A percentile compares a stretch with the other conserved stretches of the same genome.
These are phyloP conservation scores for Thalpophila matura DNA, from an alignment of 2,888 invertebrate species.

Conservation along the genomic window DNA sequence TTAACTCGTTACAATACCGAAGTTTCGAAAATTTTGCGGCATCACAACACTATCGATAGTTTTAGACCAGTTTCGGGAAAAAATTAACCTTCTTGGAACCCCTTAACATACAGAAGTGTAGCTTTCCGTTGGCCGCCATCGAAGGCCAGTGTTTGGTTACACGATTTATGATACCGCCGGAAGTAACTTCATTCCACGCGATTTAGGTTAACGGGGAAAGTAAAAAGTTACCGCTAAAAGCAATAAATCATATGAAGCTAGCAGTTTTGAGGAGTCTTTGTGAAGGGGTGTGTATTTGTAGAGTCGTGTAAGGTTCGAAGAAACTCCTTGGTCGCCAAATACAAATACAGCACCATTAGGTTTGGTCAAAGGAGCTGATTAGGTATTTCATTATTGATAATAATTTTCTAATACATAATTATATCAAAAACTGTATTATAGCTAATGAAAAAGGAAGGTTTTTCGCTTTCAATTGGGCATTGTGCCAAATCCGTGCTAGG, in stretches of 20 bases:
- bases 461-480: conserved; percentile 11
- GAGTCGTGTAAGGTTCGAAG: neutral
- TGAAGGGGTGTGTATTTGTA: neutral
- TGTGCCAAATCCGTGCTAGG: conserved; percentile 17
- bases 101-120: neutral
- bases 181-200: conserved; percentile 20
- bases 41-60: neutral
- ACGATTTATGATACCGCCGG: conserved; percentile 29
- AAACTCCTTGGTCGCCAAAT: neutral
- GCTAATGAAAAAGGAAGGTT: neutral
- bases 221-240: conserved; percentile 14
- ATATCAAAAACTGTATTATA: neutral
- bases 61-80: conserved; percentile 2
- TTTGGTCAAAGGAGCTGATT: neutral
- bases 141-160: conserved; percentile 27
- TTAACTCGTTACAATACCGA: neutral
- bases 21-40: neutral
- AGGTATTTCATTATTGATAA: neutral
- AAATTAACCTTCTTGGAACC: conserved; percentile 1
- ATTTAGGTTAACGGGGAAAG: conserved; percentile 18
- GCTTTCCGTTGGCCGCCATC: conserved; percentile 10
- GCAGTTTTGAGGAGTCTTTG: neutral
- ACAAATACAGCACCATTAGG: no score
- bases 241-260: conserved; percentile 35
- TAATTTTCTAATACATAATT: no score